These are phyloP conservation scores for Esox lucius DNA, from an alignment of 2,797 vertebrate genomes.

Conservation along the genomic window DNA sequence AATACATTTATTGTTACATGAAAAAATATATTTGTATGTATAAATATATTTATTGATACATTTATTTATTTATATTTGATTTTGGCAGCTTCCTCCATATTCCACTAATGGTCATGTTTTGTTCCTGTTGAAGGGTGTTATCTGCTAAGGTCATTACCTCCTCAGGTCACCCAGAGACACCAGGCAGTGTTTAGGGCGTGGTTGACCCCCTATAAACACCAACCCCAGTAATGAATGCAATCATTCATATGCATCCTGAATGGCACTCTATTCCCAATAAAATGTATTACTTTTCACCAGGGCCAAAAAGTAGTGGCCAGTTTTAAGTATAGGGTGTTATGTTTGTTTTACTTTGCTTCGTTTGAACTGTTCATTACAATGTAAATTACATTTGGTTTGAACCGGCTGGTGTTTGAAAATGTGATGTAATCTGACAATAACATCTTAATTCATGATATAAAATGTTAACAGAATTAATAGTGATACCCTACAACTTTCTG, in stretches of 20 bases:
- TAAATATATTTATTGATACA: no score
- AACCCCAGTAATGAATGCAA: background rate
- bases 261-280: background rate
- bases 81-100: background rate
- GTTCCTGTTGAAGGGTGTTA: background rate
- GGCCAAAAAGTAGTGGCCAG: background rate
- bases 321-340: background rate
- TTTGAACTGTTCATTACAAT: background rate
- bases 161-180: background rate
- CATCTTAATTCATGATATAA: background rate
- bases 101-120: background rate
- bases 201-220: conserved; percentile 1
- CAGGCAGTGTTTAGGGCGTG: background rate
- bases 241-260: background rate
- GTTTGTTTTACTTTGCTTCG: background rate
- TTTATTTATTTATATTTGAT: no score
- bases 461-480: background rate
- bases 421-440: background rate
- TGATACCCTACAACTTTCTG: no score
- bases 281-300: background rate
- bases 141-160: background rate
- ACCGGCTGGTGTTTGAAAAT: background rate
- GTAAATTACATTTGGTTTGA: background rate
- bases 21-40: no score
- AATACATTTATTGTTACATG: no score